Evolutionary conservation across 2,888 invertebrate genomes (phyloP), one percentile per base, ranked within the genome.

Genomic region (Eudemis profundana): DNA sequence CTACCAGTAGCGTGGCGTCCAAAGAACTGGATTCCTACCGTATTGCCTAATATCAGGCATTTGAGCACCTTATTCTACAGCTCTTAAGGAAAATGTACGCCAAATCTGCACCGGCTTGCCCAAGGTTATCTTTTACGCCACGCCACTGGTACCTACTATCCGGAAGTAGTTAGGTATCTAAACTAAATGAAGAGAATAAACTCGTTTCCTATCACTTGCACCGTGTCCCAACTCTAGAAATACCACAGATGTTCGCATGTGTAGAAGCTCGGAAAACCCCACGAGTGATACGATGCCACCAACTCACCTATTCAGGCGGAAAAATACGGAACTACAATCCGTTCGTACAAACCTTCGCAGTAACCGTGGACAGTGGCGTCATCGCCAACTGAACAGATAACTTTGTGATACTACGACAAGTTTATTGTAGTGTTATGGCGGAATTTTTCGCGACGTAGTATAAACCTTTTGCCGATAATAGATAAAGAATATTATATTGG

Each of bases 191-290:
- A 23, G 21, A 15, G 19, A 33, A 1, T 10, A 19, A 17, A 2
- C 12, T 33, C 1, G n/a, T 23, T 17, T 59, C 27, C 21, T 38
- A 10, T 60, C 3, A 19, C 36, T 21, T 60, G 46, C 38, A 60
- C 65, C 60, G 10, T 17, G 3, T 10, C 29, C 38, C 17, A 27
- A 17, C 57, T 21, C 36, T 59, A 23, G 57, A 44, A 51, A 51
- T 38, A 50, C 50, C 36, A 44, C 51, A 59, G 38, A 60, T 47
- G 44, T 15, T 60, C 47, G 65, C 65, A 65, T 65, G 65, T 65
- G 65, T 65, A 65, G 59, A 38, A 53, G 53, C 44, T 60, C 36
- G 53, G 46, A 40, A 51, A 27, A 21, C 46, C 19, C 33, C 47
- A 33, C 47, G 15, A 47, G 38, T 12, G 12, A 51, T 3, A 65